A percentile compares a stretch with the other conserved stretches of the same genome.
Conservation (phyloP, 2,113 vertebrate species). For the Leptodactylus fuscus region DNA sequence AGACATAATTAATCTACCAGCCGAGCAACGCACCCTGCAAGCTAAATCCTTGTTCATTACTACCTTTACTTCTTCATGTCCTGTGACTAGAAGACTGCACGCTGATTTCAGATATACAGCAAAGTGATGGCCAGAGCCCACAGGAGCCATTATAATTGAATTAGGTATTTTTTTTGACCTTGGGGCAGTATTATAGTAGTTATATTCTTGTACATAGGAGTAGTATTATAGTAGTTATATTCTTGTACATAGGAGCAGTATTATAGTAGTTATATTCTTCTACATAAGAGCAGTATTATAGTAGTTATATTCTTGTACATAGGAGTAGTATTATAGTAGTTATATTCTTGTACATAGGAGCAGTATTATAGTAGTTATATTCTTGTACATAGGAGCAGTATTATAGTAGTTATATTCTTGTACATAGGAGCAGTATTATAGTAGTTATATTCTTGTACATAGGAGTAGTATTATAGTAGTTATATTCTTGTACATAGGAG, state of each 20-base stretch:
- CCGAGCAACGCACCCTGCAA: background rate
- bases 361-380: slow-evolving; percentile 18
- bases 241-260: background rate
- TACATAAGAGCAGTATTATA: too few relatives aligned
- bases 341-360: slow-evolving; percentile 9
- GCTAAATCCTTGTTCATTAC: background rate
- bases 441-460: slow-evolving; percentile 5
- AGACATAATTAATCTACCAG: slow-evolving; percentile 10
- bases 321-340: background rate
- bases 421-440: background rate
- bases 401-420: slow-evolving; percentile 4
- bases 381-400: background rate
- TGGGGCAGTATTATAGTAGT: background rate
- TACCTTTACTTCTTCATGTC: background rate
- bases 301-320: slow-evolving; percentile 12
- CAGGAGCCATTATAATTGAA: too few relatives aligned
- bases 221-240: background rate
- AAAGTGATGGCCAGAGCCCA: too few relatives aligned
- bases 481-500: background rate
- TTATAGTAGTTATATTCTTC: background rate
- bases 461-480: slow-evolving; percentile 3
- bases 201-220: background rate
- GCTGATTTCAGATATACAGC: too few relatives aligned
- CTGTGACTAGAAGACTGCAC: too few relatives aligned
- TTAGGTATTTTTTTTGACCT: background rate